Evolutionary conservation across 2,888 invertebrate genomes (phyloP), one percentile per base, ranked within the genome.

Genomic region (Trilocha varians): DNA sequence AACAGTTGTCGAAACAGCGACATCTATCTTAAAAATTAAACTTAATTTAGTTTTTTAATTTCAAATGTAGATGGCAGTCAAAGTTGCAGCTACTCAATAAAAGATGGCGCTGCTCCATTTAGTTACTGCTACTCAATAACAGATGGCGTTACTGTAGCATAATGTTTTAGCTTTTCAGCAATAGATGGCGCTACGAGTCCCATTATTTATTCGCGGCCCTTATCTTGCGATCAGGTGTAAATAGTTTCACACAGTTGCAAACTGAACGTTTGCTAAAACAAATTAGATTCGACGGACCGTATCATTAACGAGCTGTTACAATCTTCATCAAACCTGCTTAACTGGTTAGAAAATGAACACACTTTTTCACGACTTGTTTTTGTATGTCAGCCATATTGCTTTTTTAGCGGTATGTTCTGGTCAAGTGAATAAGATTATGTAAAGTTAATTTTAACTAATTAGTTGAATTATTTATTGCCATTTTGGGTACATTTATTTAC

Each of bases 221-320:
- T 57, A 69, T 68, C 69, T 48, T 44, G 44, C 38, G 48, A 58
- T 56, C 57, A 56, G 25, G 47, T 41, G 47, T 35, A 18, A 44
- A 43, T 45, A 57, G 62, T 63, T 65, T 53, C 44, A 51, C 57
- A 65, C 61, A 45, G 42, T 49, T 43, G 36, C 42, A 55, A 49
- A 54, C 16, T 41, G 39, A 11, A 40, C 40, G 34, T 34, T 37
- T 34, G 16, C 13, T 34, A 36, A 39, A 33, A 34, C 39, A 34
- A 39, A 36, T 35, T 32, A 25, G 32, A 40, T 37, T 36, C 16
- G 36, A 36, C 37, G 33, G 33, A 36, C 33, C 40, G 34, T 40
- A 33, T 16, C 14, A 34, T 37, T 25, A 25, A 25, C 25, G 25
- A 25, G 2, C 11, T 9, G 25, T 25, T 25, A 11, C 25, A 25